Conservation (phyloP, 2,113 vertebrate genomes). For the Dasyprocta punctata region DNA sequence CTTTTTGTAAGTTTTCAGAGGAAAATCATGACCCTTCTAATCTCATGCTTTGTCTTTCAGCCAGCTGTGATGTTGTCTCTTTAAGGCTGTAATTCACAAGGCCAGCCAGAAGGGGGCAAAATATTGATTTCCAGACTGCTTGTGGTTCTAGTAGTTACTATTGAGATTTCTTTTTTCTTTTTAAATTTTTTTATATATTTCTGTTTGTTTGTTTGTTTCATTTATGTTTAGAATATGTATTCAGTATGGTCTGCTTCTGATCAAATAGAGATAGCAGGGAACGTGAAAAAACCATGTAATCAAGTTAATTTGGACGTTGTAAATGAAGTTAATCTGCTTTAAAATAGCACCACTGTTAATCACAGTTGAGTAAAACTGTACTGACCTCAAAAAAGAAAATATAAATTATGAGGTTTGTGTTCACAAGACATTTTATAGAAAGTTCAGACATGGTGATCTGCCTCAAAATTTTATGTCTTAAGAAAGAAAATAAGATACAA, state of each 20-base stretch:
- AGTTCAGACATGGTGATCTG: neutral
- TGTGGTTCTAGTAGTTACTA: neutral
- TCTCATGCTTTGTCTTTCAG: neutral
- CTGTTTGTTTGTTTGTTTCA: neutral
- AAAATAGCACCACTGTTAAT: neutral
- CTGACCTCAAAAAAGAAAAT: neutral
- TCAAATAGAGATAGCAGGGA: neutral
- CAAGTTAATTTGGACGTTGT: neutral
- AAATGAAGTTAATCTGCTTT: neutral
- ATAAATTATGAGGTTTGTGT: neutral
- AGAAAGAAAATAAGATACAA: neutral
- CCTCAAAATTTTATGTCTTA: neutral
- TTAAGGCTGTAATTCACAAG: neutral
- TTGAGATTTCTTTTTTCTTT: neutral
- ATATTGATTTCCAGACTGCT: neutral
- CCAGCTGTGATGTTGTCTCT: neutral
- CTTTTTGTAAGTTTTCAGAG: neutral
- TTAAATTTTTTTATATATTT: neutral
- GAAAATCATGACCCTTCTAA: neutral
- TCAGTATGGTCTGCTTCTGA: neutral
- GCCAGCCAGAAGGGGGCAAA: neutral
- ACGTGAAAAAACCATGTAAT: neutral
- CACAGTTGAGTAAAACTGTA: neutral
- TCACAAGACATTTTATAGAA: neutral
- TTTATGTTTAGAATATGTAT: neutral